Evolutionary conservation across 2,797 vertebrate genomes (phyloP), one percentile per base, ranked within the genome.

Genomic region (Pseudomugil gertrudae): DNA sequence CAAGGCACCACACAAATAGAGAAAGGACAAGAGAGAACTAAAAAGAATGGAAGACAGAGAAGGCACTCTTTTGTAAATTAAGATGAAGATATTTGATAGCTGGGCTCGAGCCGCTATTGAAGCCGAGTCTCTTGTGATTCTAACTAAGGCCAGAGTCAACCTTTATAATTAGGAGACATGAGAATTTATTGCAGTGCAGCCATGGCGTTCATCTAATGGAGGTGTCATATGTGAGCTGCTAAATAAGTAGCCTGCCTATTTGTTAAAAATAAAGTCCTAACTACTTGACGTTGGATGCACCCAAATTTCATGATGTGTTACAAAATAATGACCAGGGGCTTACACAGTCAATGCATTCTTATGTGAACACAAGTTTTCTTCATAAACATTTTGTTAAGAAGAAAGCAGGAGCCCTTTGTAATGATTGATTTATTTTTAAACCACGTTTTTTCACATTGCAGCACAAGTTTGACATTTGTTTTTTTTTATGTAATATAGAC

Each of bases 121-220:
- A 80, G 63, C 70, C 48, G 59, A 85, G 68, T 57, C 69, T 80
- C 69, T 63, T 55, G 59, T 61, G 75, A 32, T 79, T 74, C 78
- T 79, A 80, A 79, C 80, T 78, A 80, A 82, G 75, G 76, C 85
- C 78, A n/a, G 66, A 85, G 72, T 84, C 83, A 86, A 83, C 79
- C 80, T 86, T 85, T 87, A 79, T 92, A 92, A 92, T 92, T 92
- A 92, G 87, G 85, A 83, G 83, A 88, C 71, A 84, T 79, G 74
- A 84, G 74, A 80, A 77, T 80, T 80, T 85, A 84, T 70, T 74
- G 75, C 24, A 1, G 66, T 64, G 74, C 40, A 43, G 84, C 75
- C 77, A 83, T 71, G 67, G 77, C 73, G 83, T 66, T 36, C 55
- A 72, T 88, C 79, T 91, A 92, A 91, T 92, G 76, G 89, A 91